Evolutionary conservation across 2,797 vertebrate genomes (phyloP), one percentile per base, ranked within the genome.

Genomic region (Nannoperca australis): DNA sequence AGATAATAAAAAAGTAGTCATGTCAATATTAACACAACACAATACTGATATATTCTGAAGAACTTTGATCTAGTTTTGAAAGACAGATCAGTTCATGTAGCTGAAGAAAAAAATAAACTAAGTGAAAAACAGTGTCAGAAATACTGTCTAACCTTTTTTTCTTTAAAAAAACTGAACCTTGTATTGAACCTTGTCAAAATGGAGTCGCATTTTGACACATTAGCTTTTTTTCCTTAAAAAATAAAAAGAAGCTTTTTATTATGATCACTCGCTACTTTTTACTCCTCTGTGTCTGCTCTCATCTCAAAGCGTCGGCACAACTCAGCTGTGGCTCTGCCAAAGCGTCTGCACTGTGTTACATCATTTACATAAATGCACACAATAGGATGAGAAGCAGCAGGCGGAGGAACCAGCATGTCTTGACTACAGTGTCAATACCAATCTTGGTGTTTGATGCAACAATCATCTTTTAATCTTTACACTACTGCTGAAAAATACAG

Each of bases 351-450:
- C 53, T 1, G 36, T 32, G 62, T 42, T 54, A 47, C 59, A 36
- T 67, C 51, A 83, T 83, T 79, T 60, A 66, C 70, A 77, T 56
- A 49, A 65, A 32, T 10, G 50, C 44, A 47, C 55, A 77, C 42
- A 69, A 56, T 2, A 47, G 15, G 63, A 68, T n/a, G n/a, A 77
- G 54, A 45, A 62, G 58, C 70, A 14, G 67, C 69, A 47, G 20
- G 34, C n/a, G 10, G 51, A 56, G 51, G 42, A 47, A 44, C 42
- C 22, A 27, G 6, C 5, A 27, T 42, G 34, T 20, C 59, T 3
- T 27, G 10, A 40, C 18, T 22, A 32, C 54, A 56, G 0, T 7
- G 36, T 30, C 8, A 24, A 47, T 24, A 18, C 20, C n/a, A 34
- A 36, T 34, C 12, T 5, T 34, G 11, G 3, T 8, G 42, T 38